Base-by-base conservation (phyloP, 53 echinoderm and acorn worm species). In the Stichopus horrens region DNA sequence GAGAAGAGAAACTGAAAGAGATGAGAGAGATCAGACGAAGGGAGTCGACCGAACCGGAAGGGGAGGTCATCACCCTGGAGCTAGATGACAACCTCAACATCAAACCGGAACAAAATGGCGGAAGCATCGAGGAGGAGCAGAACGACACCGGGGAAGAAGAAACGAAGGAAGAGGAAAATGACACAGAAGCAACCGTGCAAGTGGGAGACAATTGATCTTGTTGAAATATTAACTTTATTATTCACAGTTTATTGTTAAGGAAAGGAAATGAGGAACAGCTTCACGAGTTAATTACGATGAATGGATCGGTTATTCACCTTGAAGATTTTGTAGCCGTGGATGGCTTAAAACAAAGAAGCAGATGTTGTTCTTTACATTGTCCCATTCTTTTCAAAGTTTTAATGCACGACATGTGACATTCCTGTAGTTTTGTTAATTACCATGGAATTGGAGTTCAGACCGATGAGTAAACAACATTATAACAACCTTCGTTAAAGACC, bases 61-160 rank as follows among this genome's bases (percentile, higher is more conserved):
- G 87, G 6, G 87, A 87, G 23, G 75, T 87, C 75, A 74, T 87
- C 54, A 87, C 52, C 5, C 10, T 87, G 19, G 87, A 87, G 56
- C 20, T 87, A 56, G 87, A 87, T 68, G 87, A 87, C 56, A 68
- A 86, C 86, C 68, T 81, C 6, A 85, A 85, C 85, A 63, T 85
- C 52, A 85, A 66, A 85, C 67, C 85, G 9, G 85, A 85, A 85
- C n/a, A 76, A 53, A 76, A 76, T 53, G 76, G 76, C 58, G 55
- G 19, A 1, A 21, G 58, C 57, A 58, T 11, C 8, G 56, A 81
- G 58, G 56, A 81, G 56, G 81, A 56, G n/a, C 18, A 18, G 16
- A 56, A 79, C 21, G 71, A 21, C 6, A 16, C 71, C 0, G 71
- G 7, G 14, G 7, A 18, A 2, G 19, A 71, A 71, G 71, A 18